A percentile compares a stretch with the other conserved stretches of the same genome.
Conservation (phyloP, 2,888 invertebrate species). For the Ctenicera cuprea region DNA sequence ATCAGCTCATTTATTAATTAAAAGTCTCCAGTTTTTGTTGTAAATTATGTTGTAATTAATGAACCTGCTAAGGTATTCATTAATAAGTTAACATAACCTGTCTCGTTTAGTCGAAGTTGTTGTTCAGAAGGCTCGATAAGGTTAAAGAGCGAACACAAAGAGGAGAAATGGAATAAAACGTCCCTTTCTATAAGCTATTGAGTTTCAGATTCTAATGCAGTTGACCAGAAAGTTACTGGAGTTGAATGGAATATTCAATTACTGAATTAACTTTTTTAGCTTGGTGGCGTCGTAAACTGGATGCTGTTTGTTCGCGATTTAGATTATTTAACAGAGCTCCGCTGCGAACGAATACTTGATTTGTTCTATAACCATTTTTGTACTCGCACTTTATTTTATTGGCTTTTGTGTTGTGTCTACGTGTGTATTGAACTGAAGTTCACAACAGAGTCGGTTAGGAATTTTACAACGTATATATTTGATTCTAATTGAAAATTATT, state of each 20-base stretch:
- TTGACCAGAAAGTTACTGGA: constrained; percentile 44
- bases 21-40: too few species aligned
- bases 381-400: constrained; percentile 16
- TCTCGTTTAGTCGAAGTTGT: constrained; percentile 46
- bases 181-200: constrained; percentile 51
- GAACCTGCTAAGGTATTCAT: constrained; percentile 39
- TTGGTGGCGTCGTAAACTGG: constrained; percentile 10
- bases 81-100: constrained; percentile 49
- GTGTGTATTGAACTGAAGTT: not conserved
- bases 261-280: constrained; percentile 10
- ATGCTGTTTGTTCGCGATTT: constrained; percentile 7
- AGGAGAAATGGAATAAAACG: constrained; percentile 53
- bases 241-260: constrained; percentile 22
- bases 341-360: constrained; percentile 11
- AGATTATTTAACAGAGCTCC: constrained; percentile 12
- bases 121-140: constrained; percentile 49
- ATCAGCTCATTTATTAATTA: too few species aligned
- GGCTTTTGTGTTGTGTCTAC: constrained; percentile 21
- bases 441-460: too few species aligned
- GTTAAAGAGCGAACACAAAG: constrained; percentile 52
- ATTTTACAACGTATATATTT: too few species aligned
- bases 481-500: too few species aligned
- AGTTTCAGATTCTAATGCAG: constrained; percentile 48
- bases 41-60: too few species aligned
- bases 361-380: constrained; percentile 22